These are phyloP conservation scores for Popillia japonica DNA, from an alignment of 1,140 invertebrate species.

Conservation along the genomic window DNA sequence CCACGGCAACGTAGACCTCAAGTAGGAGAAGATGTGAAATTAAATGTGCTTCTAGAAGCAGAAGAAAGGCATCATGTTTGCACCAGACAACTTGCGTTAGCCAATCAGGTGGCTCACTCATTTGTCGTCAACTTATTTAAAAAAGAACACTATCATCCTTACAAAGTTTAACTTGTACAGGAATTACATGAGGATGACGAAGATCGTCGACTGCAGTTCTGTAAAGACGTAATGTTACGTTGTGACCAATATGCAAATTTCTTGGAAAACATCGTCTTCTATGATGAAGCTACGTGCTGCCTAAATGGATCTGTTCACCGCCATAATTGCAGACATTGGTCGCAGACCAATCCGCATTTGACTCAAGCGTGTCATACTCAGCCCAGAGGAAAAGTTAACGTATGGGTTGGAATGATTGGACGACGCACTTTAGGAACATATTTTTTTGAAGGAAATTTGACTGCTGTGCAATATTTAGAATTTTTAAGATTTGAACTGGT, in stretches of 20 bases:
- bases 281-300: slow-evolving; percentile 27
- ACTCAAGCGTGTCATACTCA: no score
- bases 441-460: no score
- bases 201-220: slow-evolving; percentile 32
- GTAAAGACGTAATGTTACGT: slow-evolving; percentile 29
- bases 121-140: slow-evolving; percentile 23
- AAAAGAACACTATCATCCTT: slow-evolving; percentile 30
- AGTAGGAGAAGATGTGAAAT: slow-evolving; percentile 4
- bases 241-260: slow-evolving; percentile 7
- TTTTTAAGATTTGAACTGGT: no score
- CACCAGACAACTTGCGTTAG: slow-evolving; percentile 19
- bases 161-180: slow-evolving; percentile 8
- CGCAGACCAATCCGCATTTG: no score
- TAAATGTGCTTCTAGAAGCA: background rate
- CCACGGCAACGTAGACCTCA: background rate
- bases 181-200: slow-evolving; percentile 29
- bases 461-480: no score
- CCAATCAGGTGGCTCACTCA: background rate
- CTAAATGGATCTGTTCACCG: slow-evolving; percentile 10
- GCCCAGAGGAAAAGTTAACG: no score
- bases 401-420: no score
- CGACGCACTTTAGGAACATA: no score
- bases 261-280: slow-evolving; percentile 28
- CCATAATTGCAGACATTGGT: slow-evolving; percentile 38
- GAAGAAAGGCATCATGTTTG: slow-evolving; percentile 15